These are phyloP conservation scores for Spondyliosoma cantharus DNA, from an alignment of 2,797 vertebrate genomes.

Conservation along the genomic window DNA sequence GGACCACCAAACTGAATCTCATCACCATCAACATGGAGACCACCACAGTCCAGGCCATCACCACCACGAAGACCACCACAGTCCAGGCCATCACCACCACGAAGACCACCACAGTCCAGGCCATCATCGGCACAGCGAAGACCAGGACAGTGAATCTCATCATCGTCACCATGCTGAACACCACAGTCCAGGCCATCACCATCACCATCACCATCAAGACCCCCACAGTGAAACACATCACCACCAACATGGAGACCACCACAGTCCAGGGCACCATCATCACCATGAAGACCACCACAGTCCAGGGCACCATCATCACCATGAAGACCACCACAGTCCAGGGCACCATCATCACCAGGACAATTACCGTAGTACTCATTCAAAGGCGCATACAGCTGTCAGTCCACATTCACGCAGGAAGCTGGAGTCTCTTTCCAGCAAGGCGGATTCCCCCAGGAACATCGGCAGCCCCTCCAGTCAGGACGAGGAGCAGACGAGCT, in stretches of 20 bases:
- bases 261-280: not conserved
- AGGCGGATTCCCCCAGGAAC: slow-evolving; percentile 59
- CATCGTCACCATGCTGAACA: too few species aligned
- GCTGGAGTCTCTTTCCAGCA: slow-evolving; percentile 53
- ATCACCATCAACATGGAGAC: slow-evolving; percentile 35
- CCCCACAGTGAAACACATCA: slow-evolving; percentile 41
- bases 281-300: slow-evolving; percentile 18
- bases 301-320: not conserved
- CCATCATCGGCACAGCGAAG: too few species aligned
- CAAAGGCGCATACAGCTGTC: slow-evolving; percentile 22
- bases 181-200: not conserved
- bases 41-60: slow-evolving; percentile 13
- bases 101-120: slow-evolving; percentile 15
- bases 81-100: not conserved
- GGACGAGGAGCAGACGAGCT: slow-evolving; percentile 73
- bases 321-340: slow-evolving; percentile 15
- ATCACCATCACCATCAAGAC: slow-evolving; percentile 35
- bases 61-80: slow-evolving; percentile 30
- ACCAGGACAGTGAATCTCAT: too few species aligned
- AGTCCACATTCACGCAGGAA: slow-evolving; percentile 35
- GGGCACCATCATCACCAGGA: slow-evolving; percentile 33
- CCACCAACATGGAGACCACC: slow-evolving; percentile 39
- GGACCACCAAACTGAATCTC: slow-evolving; percentile 32
- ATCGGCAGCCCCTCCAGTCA: slow-evolving; percentile 62
- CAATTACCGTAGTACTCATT: slow-evolving; percentile 34